Evolutionary conservation across 2,113 vertebrate species (phyloP), one percentile per base, ranked within the genome.

Genomic region (Thoracochromis brauschi): DNA sequence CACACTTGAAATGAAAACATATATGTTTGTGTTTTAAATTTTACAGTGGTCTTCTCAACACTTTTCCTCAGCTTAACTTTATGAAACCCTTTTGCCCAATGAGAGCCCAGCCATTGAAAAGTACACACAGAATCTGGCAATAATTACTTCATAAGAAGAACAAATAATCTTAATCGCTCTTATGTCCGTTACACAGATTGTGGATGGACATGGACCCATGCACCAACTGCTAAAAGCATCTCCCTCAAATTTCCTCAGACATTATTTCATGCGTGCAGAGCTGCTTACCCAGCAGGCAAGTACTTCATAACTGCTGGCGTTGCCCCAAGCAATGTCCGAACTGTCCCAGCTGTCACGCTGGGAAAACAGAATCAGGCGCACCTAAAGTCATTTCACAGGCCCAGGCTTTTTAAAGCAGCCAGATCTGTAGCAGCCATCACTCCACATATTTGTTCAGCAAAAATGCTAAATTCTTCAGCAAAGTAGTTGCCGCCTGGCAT

Each of bases 251-350:
- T 71, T 92, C 80, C 63, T 63, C 82, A 87, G 81, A 92, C 89
- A 92, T 90, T n/a, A 85, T 91, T 87, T 91, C 57, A 83, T 89
- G 78, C 33, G 79, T 84, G 71, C 82, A 83, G 90, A 88, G 85
- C 73, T 92, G 84, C 81, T 84, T 80, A 58, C 92, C 82, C 81
- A 91, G 86, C 85, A 92, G 90, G 83, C 57, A 26, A 71, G 81
- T 33, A 17, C 83, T 87, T 92, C 85, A 80, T 89, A 81, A 88
- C 91, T 91, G 88, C 89, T 89, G 92, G 92, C 90, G 26, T 10
- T 71, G 86, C 93, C 91, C 91, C 87, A 78, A 94, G 89, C 91
- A 90, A 85, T 90, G 89, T 92, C 90, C 75, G 11, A 85, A 83
- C 82, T 6, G 14, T 89, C 81, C 91, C 91, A 90, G 91, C 90